A percentile compares a stretch with the other conserved stretches of the same genome.
Evolutionary conservation across 64 coral and sea anemone genomes (phyloP).

Genomic region (Montipora efflorescens): DNA sequence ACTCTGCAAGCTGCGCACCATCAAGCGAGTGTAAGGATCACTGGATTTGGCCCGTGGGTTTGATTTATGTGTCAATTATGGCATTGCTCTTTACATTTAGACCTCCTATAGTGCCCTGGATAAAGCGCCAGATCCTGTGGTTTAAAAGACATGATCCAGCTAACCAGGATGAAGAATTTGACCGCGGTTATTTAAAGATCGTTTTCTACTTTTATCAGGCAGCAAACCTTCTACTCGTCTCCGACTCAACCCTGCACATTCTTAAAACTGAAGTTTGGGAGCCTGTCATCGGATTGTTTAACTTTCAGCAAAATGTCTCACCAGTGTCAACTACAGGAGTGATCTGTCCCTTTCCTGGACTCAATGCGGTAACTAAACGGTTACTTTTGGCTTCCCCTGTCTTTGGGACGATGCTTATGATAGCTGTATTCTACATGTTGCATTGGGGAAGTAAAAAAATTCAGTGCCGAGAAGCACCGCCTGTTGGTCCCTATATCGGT

Average conservation of each 20-base stretch:
- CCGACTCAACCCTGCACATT: conserved; percentile 25
- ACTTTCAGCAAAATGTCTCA: conserved; percentile 66
- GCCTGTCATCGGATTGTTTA: conserved; percentile 73
- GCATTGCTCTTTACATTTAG: not conserved
- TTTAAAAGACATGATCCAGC: not conserved
- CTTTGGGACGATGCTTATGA: conserved; percentile 41
- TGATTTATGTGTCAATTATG: conserved; percentile 9
- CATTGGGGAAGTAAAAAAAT: conserved; percentile 6
- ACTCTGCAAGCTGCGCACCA: conserved; percentile 62
- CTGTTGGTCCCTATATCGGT: conserved; percentile 66
- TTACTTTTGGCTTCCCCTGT: conserved; percentile 59
- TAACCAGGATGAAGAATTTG: conserved; percentile 9
- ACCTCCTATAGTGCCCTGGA: not conserved
- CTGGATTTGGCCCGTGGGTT: conserved; percentile 77
- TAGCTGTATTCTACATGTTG: conserved; percentile 40
- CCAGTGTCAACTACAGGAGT: not conserved
- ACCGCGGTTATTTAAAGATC: conserved; percentile 76
- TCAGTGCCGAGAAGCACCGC: conserved; percentile 16
- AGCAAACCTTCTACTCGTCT: conserved; percentile 48
- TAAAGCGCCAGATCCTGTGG: not conserved
- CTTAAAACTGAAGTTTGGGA: conserved; percentile 48
- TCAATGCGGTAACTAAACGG: conserved; percentile 70
- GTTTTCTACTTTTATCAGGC: conserved; percentile 86
- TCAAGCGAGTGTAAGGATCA: conserved; percentile 58
- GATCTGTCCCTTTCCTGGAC: conserved; percentile 77